Evolutionary conservation across 2,888 invertebrate species (phyloP).

Genomic region (Syrphus vitripennis): DNA sequence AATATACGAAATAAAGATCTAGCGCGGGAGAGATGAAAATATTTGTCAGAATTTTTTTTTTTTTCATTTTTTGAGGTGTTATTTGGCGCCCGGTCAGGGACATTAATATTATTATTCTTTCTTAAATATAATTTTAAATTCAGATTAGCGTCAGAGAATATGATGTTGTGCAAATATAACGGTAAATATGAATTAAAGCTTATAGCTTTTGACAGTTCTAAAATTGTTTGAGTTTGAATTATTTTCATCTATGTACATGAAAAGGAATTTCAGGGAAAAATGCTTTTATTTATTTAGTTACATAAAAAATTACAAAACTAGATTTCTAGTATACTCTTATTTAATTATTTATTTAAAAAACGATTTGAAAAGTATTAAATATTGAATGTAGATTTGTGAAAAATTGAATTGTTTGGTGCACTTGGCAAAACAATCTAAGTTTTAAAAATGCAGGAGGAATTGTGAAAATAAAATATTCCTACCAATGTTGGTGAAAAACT

Average conservation of each 20-base stretch:
- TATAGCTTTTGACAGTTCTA: not conserved
- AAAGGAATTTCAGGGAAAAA: too few species aligned
- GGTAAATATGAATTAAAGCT: not conserved
- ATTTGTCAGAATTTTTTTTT: not conserved
- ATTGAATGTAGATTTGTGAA: too few species aligned
- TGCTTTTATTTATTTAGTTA: too few species aligned
- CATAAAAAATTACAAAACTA: too few species aligned
- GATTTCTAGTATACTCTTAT: too few species aligned
- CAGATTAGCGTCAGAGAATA: constrained; percentile 5
- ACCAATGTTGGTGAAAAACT: too few species aligned
- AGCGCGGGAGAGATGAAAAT: not conserved
- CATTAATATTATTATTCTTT: not conserved
- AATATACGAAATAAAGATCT: not conserved
- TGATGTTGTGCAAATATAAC: constrained; percentile 1
- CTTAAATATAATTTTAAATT: constrained; percentile 10
- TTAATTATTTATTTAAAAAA: too few species aligned
- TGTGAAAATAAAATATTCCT: too few species aligned
- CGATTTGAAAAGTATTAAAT: too few species aligned
- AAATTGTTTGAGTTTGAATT: not conserved
- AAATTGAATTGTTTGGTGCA: too few species aligned
- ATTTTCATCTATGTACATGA: not conserved
- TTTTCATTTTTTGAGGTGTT: not conserved
- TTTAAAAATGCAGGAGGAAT: too few species aligned
- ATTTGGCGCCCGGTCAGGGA: constrained; percentile 32
- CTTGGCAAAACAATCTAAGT: too few species aligned